Evolutionary conservation across 2,113 vertebrate species (phyloP).

Genomic region (Dipodomys merriami): DNA sequence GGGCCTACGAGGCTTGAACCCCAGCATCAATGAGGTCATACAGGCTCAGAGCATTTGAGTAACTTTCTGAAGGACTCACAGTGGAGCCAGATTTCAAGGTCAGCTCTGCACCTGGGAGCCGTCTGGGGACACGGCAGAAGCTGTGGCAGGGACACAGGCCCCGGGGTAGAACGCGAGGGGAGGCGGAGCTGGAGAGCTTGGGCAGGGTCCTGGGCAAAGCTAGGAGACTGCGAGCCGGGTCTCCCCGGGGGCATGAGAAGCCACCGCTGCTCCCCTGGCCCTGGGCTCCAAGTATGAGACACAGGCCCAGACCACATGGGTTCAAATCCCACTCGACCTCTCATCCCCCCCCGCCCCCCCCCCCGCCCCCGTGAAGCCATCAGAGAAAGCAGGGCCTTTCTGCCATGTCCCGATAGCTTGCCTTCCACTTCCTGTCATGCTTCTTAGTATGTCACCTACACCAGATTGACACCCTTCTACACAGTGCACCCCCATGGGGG

Average conservation of each 20-base stretch:
- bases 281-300: rapidly evolving
- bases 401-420: rapidly evolving
- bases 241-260: rapidly evolving
- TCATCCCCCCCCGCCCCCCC: too few species aligned
- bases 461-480: neutral
- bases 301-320: neutral
- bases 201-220: neutral
- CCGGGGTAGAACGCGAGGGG: rapidly evolving
- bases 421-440: neutral
- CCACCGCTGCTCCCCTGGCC: rapidly evolving
- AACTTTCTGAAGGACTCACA: constrained; percentile 7
- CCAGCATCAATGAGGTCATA: neutral
- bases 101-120: neutral
- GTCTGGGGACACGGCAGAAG: neutral
- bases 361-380: neutral
- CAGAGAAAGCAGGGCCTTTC: neutral
- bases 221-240: neutral
- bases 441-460: rapidly evolving
- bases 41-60: neutral
- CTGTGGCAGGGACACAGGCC: rapidly evolving
- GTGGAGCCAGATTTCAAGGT: neutral
- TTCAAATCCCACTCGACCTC: neutral
- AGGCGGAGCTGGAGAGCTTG: rapidly evolving
- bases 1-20: neutral
- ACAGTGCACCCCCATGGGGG: rapidly evolving